Evolutionary conservation across 2,797 vertebrate species (phyloP).

Genomic region (Halcyon badia): DNA sequence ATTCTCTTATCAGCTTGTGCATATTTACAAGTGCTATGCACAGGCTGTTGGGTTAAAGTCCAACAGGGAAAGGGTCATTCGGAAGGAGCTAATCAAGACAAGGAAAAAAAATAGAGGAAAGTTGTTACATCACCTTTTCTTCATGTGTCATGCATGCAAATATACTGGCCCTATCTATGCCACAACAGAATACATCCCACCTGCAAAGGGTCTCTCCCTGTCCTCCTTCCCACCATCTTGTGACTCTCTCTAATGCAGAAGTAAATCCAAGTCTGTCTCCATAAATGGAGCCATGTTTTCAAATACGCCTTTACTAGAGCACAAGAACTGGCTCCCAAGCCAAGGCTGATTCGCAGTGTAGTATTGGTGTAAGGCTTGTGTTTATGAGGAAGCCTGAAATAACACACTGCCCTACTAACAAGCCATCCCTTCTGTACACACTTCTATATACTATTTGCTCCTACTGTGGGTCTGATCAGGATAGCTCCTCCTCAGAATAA

Average conservation of each 20-base stretch:
- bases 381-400: neutral
- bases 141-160: neutral
- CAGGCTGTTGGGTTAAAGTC: conserved; percentile 30
- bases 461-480: neutral
- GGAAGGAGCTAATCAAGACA: conserved; percentile 3
- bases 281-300: neutral
- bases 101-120: neutral
- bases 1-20: conserved; percentile 79
- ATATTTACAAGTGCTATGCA: conserved; percentile 78
- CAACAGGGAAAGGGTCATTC: neutral
- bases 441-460: neutral
- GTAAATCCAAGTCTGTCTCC: neutral
- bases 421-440: neutral
- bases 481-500: neutral
- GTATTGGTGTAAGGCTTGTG: neutral
- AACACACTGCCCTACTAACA: neutral
- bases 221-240: neutral
- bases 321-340: neutral
- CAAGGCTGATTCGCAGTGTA: neutral
- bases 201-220: neutral
- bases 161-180: neutral
- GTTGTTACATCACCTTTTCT: neutral
- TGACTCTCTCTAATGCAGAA: neutral
- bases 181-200: neutral
- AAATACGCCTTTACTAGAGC: neutral